phyloP scores from a whole-genome alignment of 2,113 vertebrate genomes.

The Jacana jacana region DNA sequence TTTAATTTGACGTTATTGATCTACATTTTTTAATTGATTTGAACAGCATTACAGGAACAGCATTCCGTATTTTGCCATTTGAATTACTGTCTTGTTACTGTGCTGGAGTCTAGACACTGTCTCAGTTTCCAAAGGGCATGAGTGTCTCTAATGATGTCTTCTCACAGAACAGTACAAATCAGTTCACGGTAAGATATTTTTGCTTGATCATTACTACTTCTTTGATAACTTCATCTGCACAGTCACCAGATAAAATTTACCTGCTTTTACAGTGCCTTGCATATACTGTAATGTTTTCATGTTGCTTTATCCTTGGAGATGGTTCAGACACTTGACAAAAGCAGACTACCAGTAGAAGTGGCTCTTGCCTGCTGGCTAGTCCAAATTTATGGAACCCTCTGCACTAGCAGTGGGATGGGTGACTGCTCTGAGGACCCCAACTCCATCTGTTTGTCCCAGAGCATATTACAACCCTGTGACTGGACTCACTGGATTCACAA shows the following conservation, averaged over 20 bases:
- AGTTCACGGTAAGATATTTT: background rate
- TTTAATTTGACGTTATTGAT: conserved; percentile 12
- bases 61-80: conserved; percentile 27
- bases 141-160: background rate
- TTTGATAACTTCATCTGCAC: background rate
- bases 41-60: background rate
- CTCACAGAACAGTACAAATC: background rate
- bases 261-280: background rate
- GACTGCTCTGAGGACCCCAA: background rate
- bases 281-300: background rate
- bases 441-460: background rate
- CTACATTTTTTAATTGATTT: conserved; percentile 42
- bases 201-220: background rate
- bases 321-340: background rate
- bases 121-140: conserved; percentile 28
- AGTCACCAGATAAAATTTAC: background rate
- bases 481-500: too few species aligned
- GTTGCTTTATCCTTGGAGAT: background rate
- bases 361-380: background rate
- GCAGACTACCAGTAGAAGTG: background rate
- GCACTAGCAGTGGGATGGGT: background rate
- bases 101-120: conserved; percentile 38
- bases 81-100: conserved; percentile 30
- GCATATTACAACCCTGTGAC: accelerated
- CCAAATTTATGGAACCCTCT: background rate